phyloP scores from a whole-genome alignment of 2,113 vertebrate genomes.

The Leuciscus idus region DNA sequence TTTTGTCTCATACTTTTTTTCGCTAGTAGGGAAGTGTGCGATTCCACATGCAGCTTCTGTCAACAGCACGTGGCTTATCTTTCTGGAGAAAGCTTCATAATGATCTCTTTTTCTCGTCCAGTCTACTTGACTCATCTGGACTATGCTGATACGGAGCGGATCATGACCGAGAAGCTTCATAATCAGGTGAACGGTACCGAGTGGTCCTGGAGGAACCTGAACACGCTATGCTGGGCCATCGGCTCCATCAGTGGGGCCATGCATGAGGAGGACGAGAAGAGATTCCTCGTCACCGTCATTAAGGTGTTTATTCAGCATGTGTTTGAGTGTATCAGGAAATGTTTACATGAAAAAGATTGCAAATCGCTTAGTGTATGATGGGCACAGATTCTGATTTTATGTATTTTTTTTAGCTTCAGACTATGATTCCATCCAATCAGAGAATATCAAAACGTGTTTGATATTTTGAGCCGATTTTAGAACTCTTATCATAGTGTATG shows the following conservation, averaged over 20 bases:
- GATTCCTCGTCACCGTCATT: slow-evolving; percentile 96
- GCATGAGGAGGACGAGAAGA: slow-evolving; percentile 96
- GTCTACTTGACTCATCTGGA: slow-evolving; percentile 96
- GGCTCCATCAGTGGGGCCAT: slow-evolving; percentile 96
- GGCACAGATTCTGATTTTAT: too few relatives aligned
- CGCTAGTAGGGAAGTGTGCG: too few relatives aligned
- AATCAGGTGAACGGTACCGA: slow-evolving; percentile 96
- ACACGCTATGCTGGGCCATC: slow-evolving; percentile 96
- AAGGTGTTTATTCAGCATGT: slow-evolving; percentile 76
- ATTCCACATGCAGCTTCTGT: too few relatives aligned
- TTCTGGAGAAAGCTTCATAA: background rate
- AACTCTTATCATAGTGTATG: too few relatives aligned
- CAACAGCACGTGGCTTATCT: too few relatives aligned
- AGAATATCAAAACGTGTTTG: too few relatives aligned
- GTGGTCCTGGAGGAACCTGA: slow-evolving; percentile 98
- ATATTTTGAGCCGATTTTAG: too few relatives aligned
- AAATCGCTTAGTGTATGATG: too few relatives aligned
- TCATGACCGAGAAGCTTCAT: slow-evolving; percentile 98
- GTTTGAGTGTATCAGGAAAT: background rate
- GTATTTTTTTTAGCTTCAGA: too few relatives aligned
- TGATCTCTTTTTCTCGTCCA: slow-evolving; percentile 56
- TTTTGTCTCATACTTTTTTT: too few relatives aligned
- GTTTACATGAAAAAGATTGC: background rate
- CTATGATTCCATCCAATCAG: too few relatives aligned
- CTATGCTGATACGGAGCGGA: slow-evolving; percentile 94